Base-by-base conservation (phyloP, 2,113 vertebrate species). In the Grammomys surdaster region DNA sequence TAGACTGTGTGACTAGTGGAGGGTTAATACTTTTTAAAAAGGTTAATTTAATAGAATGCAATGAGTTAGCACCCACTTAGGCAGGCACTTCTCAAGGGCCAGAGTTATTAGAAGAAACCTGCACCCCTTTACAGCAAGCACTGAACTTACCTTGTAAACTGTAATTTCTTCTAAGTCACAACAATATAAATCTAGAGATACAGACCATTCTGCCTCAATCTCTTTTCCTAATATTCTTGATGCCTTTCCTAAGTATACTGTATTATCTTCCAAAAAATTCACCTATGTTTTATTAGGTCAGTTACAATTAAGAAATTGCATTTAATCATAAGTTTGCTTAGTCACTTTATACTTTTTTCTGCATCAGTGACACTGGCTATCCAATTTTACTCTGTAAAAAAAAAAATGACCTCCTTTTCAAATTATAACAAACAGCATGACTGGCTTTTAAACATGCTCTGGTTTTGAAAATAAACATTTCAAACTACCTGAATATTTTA, bases 381-480 rank as follows among this genome's bases (percentile, higher is more conserved):
- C 60, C 82, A 96, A 94, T 46, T 76, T 60, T 72, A 82, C 40
- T 93, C 88, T 92, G 22, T 43, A 90, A 8, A 46, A 48, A 76
- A 76, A 63, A 28, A 56, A 33, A 48, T 81, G 70, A 65, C 46
- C 88, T 22, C 31, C 36, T 82, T 70, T 58, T 40, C 43, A 91
- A 72, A 69, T 85, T 54, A 58, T 63, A 77, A 67, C 54, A 33
- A 77, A 93, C 26, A 48, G 51, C 51, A 72, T 24, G 17, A 76
- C 69, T 56, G 26, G 8, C 33, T 82, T 92, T 95, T 81, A 91
- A 92, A 88, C 6, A 77, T 3, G 16, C 14, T 77, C 19, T 69
- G 54, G 43, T 88, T 91, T 94, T 51, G 28, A 96, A 96, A 73
- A 12, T 46, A 85, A 28, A 76, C 75, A 33, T 87, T 88, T 63